These are phyloP conservation scores for Acanthiza pusilla DNA, from an alignment of 2,797 vertebrate genomes.

Conservation along the genomic window DNA sequence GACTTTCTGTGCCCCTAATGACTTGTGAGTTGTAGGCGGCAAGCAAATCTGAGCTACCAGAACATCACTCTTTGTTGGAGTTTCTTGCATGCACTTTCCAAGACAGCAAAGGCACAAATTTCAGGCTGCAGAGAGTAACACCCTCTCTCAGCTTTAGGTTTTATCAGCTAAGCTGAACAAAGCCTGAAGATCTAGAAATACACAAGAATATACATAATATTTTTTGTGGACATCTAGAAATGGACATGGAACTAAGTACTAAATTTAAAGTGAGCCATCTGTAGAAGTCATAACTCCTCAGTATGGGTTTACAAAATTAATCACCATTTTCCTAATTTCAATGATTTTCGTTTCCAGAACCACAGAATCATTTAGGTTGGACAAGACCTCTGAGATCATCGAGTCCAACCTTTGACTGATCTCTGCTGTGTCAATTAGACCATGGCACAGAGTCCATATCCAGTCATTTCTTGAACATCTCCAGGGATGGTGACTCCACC, in stretches of 20 bases:
- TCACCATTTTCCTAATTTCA: background rate
- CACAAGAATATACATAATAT: background rate
- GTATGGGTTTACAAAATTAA: background rate
- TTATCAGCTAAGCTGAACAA: background rate
- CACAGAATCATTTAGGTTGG: background rate
- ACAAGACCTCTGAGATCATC: background rate
- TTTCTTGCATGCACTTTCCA: background rate
- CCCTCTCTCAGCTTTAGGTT: background rate
- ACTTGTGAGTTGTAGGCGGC: background rate
- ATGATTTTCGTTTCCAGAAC: background rate
- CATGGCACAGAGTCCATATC: accelerated
- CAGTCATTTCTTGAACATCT: background rate
- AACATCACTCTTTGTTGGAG: background rate
- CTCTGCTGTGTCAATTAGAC: accelerated
- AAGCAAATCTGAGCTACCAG: background rate
- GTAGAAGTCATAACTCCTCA: background rate
- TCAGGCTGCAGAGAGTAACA: background rate
- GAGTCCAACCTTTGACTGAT: accelerated
- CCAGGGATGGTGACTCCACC: background rate
- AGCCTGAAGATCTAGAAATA: background rate
- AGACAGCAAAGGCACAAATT: background rate
- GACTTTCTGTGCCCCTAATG: background rate
- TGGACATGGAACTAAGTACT: background rate
- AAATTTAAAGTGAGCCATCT: background rate
- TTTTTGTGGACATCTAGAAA: background rate